Evolutionary conservation across 1,140 invertebrate genomes (phyloP), one percentile per base, ranked within the genome.

Genomic region (Bombus breviceps): DNA sequence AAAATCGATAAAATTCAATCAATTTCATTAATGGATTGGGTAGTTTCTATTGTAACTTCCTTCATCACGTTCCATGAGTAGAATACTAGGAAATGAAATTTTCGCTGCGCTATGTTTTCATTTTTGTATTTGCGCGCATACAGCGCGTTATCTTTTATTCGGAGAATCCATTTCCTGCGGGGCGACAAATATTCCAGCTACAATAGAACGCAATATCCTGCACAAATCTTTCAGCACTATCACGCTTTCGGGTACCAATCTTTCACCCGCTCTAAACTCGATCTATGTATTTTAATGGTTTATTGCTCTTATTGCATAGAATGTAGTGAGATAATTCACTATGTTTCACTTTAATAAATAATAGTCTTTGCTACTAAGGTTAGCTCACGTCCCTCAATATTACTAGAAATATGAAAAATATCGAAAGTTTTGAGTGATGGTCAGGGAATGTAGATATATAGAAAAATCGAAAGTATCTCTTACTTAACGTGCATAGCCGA

Each of bases 81-180:
- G 18, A 53, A 32, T 34, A 3, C 10, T 79, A n/a, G 68, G 64
- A 72, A 85, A 85, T 80, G 77, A 80, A 85, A 80, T 71, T 78
- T 80, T 85, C 32, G 25, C 4, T 25, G 4, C 10, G n/a, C 22
- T 9, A 34, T n/a, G 41, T 22, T 41, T 77, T 37, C 28, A 28
- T 68, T 37, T 64, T 62, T 57, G 64, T 68, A 25, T 10, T 47
- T 12, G 43, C 8, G 22, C 59, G 28, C 15, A 18, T 3, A 41
- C 9, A 13, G 28, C 4, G 13, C 10, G 57, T 53, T 53, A 53
- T 53, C 66, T 34, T 68, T 69, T 83, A 66, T 41, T 78, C 74
- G 10, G 2, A 10, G 43, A 64, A 43, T 37, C 37, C 43, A 47
- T 83, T 78, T 83, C 43, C 81, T 1, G 41, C 8, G 2, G 15